Evolutionary conservation across 2,888 invertebrate genomes (phyloP).

Genomic region (Chrysolina americana): DNA sequence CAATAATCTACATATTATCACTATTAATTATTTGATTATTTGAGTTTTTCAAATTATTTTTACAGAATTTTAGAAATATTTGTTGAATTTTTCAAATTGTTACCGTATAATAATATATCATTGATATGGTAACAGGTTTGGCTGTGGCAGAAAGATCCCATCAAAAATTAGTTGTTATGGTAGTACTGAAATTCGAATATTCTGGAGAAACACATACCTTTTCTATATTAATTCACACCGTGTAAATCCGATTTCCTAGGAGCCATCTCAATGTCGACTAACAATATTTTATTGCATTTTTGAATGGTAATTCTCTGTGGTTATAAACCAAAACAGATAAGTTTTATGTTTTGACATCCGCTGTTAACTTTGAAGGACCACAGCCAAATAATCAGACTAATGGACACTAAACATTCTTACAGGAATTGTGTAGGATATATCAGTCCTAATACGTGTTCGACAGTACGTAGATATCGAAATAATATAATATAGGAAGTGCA

Average conservation of each 20-base stretch:
- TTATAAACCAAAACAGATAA: conserved; percentile 19
- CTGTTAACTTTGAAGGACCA: conserved; percentile 7
- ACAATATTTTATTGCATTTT: conserved; percentile 13
- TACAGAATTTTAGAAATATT: too few relatives aligned
- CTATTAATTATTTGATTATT: too few relatives aligned
- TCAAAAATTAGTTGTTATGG: too few relatives aligned
- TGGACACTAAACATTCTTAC: conserved; percentile 13
- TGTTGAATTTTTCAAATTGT: too few relatives aligned
- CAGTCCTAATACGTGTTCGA: not conserved
- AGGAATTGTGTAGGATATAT: not conserved
- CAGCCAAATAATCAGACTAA: not conserved
- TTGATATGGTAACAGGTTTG: too few relatives aligned
- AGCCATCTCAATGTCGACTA: not conserved
- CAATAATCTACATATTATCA: too few relatives aligned
- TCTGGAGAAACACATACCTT: not conserved
- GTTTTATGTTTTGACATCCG: conserved; percentile 17
- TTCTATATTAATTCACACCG: not conserved
- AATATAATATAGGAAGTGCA: not conserved
- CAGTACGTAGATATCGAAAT: not conserved
- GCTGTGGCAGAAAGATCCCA: too few relatives aligned
- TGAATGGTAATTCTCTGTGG: not conserved
- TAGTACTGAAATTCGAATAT: too few relatives aligned
- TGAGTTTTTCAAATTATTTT: too few relatives aligned
- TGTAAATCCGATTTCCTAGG: not conserved
- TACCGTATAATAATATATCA: too few relatives aligned